Percentiles rank a stretch among this genome's conserved stretches.
These are phyloP conservation scores for Allobates femoralis DNA, from an alignment of 2,797 vertebrate species.

Conservation along the genomic window DNA sequence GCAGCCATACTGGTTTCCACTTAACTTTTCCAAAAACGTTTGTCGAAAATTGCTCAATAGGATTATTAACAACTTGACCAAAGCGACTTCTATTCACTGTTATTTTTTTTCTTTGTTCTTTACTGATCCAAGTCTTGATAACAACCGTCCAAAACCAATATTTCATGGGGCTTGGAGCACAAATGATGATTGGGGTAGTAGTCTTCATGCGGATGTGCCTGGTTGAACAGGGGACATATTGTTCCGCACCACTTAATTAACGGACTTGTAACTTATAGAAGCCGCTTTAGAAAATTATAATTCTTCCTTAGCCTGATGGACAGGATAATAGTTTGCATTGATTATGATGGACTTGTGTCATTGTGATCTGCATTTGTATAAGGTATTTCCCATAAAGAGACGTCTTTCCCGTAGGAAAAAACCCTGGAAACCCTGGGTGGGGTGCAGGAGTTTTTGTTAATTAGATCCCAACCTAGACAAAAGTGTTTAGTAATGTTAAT, in stretches of 20 bases:
- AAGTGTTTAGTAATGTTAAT: conserved; percentile 58
- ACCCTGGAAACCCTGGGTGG: not conserved
- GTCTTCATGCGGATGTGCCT: not conserved
- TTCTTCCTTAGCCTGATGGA: conserved; percentile 38
- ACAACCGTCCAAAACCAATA: not conserved
- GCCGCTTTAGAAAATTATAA: conserved; percentile 16
- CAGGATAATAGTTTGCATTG: conserved; percentile 43
- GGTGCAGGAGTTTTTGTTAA: conserved; percentile 38
- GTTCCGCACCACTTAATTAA: conserved; percentile 15
- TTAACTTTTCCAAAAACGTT: not conserved
- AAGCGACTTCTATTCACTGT: not conserved
- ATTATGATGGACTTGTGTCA: conserved; percentile 34
- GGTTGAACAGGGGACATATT: conserved; percentile 13
- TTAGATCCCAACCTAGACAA: conserved; percentile 51
- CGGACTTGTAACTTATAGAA: conserved; percentile 21
- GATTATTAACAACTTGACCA: not conserved
- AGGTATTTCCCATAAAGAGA: conserved; percentile 21
- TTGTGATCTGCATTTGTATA: conserved; percentile 55
- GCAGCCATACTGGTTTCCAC: no score
- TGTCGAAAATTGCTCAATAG: not conserved
- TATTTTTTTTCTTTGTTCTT: not conserved
- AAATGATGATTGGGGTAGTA: not conserved
- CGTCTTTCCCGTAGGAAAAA: conserved; percentile 38
- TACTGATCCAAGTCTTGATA: not conserved
- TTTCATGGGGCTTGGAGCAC: not conserved